Percentiles rank a stretch among this genome's conserved stretches.
Conservation (phyloP, 2,113 vertebrate species). For the Osmerus mordax region DNA sequence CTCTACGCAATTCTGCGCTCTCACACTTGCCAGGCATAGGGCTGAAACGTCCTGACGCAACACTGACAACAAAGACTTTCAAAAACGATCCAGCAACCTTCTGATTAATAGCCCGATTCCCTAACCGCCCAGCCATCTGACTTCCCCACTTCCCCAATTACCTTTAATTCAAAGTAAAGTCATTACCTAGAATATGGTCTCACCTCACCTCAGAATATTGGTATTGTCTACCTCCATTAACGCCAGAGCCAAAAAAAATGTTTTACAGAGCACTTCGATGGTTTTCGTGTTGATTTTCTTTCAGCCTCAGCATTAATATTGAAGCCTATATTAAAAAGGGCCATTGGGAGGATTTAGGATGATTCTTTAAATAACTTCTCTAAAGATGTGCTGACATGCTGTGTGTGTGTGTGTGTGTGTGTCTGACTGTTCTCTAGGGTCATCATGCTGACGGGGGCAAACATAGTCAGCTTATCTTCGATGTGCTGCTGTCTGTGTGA, state of each 20-base stretch:
- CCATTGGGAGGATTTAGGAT: conserved; percentile 33
- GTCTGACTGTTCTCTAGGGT: neutral
- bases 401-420: conserved; percentile 41
- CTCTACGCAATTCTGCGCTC: too few species aligned
- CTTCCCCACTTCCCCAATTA: neutral
- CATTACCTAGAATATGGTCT: too few species aligned
- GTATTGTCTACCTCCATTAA: neutral
- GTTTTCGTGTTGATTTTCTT: neutral
- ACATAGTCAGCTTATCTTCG: too few species aligned
- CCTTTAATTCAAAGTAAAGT: neutral
- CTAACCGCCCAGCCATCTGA: too few species aligned
- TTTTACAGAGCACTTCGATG: neutral
- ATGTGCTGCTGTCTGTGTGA: neutral
- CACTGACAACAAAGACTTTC: too few species aligned
- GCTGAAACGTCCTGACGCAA: too few species aligned
- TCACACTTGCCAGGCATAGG: too few species aligned
- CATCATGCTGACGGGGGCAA: too few species aligned
- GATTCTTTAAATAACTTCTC: conserved; percentile 51
- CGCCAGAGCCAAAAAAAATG: neutral
- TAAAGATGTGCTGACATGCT: conserved; percentile 56
- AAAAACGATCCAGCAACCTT: too few species aligned
- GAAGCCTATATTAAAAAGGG: conserved; percentile 15
- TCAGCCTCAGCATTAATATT: neutral
- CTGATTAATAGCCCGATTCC: too few species aligned
- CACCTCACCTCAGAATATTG: conserved; percentile 6